Evolutionary conservation across 2,888 invertebrate species (phyloP).

Genomic region (Druceiella hillmani): DNA sequence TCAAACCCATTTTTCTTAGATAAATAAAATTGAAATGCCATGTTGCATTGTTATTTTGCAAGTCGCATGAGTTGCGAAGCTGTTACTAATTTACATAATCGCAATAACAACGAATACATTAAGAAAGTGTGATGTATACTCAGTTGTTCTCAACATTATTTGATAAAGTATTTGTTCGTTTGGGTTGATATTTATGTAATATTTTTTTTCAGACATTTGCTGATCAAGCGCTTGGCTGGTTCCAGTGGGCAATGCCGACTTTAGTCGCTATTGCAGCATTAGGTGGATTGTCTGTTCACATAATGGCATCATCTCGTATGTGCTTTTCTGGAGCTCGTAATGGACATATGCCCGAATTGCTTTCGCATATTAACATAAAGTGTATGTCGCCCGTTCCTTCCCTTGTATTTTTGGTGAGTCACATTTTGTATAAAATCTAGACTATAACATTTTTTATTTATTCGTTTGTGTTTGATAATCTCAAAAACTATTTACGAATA

Average conservation of each 20-base stretch:
- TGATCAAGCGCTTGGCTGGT: slow-evolving; percentile 63
- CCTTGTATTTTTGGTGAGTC: slow-evolving; percentile 73
- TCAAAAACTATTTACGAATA: too few species aligned
- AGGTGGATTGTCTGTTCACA: slow-evolving; percentile 90
- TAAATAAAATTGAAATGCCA: too few species aligned
- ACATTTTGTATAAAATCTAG: too few species aligned
- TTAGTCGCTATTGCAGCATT: slow-evolving; percentile 91
- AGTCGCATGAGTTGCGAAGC: too few species aligned
- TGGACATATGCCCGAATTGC: slow-evolving; percentile 77
- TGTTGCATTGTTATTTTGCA: too few species aligned
- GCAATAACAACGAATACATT: too few species aligned
- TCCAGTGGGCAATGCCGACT: slow-evolving; percentile 80
- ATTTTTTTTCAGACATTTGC: slow-evolving; percentile 71
- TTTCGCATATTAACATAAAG: slow-evolving; percentile 72
- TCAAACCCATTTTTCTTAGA: too few species aligned
- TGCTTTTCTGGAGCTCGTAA: slow-evolving; percentile 88
- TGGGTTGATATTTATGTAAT: neutral
- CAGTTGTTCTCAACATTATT: neutral
- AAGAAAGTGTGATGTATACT: too few species aligned
- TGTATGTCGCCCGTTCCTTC: slow-evolving; percentile 77
- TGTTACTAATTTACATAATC: too few species aligned
- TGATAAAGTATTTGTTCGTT: neutral
- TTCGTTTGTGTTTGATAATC: too few species aligned
- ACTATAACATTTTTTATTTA: too few species aligned
- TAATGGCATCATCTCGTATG: slow-evolving; percentile 92